These are phyloP conservation scores for Brachionus koreanus DNA, from an alignment of 1,140 invertebrate species.

Conservation along the genomic window DNA sequence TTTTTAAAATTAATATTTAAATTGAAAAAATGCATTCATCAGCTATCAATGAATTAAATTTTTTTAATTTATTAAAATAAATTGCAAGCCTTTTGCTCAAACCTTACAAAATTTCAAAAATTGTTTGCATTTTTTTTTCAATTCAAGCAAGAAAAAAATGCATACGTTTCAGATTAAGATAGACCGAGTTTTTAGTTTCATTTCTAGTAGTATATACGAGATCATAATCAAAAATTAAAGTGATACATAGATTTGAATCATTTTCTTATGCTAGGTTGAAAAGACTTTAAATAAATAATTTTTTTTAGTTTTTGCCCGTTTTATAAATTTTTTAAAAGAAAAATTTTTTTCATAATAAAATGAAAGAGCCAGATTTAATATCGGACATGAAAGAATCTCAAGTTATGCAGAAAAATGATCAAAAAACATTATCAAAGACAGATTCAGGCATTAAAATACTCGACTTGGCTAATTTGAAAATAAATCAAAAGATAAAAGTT, in stretches of 20 bases:
- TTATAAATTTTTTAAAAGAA: not conserved
- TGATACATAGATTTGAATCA: not conserved
- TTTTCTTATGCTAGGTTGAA: not conserved
- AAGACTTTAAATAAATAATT: not conserved
- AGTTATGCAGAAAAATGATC: not conserved
- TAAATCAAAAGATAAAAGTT: not conserved
- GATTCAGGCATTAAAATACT: not conserved
- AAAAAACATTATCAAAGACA: not conserved
- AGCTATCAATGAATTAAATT: not conserved
- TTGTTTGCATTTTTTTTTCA: not conserved
- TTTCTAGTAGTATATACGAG: not conserved
- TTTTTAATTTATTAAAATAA: not conserved
- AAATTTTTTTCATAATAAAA: not conserved
- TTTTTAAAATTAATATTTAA: not conserved
- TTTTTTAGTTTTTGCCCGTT: not conserved
- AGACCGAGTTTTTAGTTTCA: not conserved
- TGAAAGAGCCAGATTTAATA: slow-evolving; percentile 41
- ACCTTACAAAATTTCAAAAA: not conserved
- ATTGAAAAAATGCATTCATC: not conserved
- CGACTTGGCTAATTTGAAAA: not conserved
- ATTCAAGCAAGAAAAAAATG: not conserved
- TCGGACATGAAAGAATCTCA: slow-evolving; percentile 32
- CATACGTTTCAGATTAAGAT: not conserved
- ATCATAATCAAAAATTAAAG: not conserved
- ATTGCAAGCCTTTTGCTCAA: not conserved